Evolutionary conservation across 30 jellyfish, hydroid and myxozoan genomes (phyloP).

Genomic region (Chrysaora quinquecirrha): DNA sequence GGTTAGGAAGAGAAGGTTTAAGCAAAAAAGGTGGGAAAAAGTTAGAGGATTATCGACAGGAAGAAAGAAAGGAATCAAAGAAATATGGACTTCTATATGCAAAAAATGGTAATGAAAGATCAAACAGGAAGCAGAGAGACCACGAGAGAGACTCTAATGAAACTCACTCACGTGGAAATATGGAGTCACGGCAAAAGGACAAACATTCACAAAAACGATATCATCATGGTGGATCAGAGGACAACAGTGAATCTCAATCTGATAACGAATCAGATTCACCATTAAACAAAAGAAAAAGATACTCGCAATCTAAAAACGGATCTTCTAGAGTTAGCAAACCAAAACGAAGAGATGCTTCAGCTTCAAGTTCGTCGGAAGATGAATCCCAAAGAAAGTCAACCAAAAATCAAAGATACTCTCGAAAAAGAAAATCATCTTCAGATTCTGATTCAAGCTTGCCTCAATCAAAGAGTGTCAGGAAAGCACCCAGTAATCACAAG

Average conservation of each 20-base stretch:
- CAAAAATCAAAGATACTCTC: not conserved
- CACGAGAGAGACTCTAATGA: not conserved
- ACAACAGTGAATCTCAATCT: not conserved
- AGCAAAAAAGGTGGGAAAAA: not conserved
- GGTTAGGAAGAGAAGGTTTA: not conserved
- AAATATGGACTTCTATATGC: not conserved
- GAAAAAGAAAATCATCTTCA: not conserved
- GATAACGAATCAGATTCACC: not conserved
- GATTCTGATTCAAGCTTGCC: not conserved
- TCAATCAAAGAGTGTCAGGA: conserved; percentile 5
- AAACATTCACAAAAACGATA: not conserved
- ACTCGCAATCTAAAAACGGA: not conserved
- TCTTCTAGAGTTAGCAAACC: not conserved
- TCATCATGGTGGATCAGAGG: not conserved
- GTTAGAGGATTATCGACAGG: not conserved
- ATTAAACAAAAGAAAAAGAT: not conserved
- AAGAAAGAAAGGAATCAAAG: conserved; percentile 21
- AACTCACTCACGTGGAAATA: not conserved
- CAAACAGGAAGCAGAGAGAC: not conserved
- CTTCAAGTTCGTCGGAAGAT: not conserved
- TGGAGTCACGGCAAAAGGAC: not conserved
- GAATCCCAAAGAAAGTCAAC: too few species aligned
- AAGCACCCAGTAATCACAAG: not conserved
- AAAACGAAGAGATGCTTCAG: not conserved
- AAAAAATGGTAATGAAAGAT: not conserved